A percentile compares a stretch with the other conserved stretches of the same genome.
Evolutionary conservation across 2,888 invertebrate genomes (phyloP).

Genomic region (Xestia rhomboidea): DNA sequence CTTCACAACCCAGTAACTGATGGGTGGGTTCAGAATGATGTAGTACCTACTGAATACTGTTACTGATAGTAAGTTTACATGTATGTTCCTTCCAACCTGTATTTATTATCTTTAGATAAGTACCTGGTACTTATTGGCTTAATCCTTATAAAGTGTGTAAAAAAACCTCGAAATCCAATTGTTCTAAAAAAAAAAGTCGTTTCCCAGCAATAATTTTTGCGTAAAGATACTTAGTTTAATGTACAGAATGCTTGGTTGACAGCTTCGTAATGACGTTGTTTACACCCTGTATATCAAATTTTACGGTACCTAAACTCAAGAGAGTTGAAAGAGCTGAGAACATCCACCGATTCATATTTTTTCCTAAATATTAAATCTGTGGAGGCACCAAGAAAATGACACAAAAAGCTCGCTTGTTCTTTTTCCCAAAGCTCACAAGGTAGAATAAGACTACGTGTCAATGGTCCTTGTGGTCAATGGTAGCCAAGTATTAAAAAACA

Average conservation of each 20-base stretch:
- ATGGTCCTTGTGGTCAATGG: slow-evolving; percentile 47
- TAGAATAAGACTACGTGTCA: slow-evolving; percentile 38
- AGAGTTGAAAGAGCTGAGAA: background rate
- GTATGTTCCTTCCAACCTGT: background rate
- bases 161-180: too few relatives aligned
- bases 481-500: slow-evolving; percentile 23
- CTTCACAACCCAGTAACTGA: too few relatives aligned
- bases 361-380: background rate
- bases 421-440: slow-evolving; percentile 24
- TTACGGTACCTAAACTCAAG: background rate
- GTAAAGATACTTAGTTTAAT: too few relatives aligned
- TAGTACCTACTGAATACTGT: too few relatives aligned
- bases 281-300: background rate
- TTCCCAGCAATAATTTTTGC: too few relatives aligned
- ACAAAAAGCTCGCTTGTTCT: slow-evolving; percentile 28
- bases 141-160: too few relatives aligned
- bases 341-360: background rate
- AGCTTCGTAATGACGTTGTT: too few relatives aligned
- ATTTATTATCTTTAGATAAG: background rate
- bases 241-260: too few relatives aligned
- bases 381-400: background rate
- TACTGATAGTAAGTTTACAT: too few relatives aligned
- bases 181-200: too few relatives aligned
- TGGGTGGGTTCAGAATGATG: background rate
- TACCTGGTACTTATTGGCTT: background rate